Conservation (phyloP, 2,797 vertebrate species). For the Macrochelys suwanniensis region DNA sequence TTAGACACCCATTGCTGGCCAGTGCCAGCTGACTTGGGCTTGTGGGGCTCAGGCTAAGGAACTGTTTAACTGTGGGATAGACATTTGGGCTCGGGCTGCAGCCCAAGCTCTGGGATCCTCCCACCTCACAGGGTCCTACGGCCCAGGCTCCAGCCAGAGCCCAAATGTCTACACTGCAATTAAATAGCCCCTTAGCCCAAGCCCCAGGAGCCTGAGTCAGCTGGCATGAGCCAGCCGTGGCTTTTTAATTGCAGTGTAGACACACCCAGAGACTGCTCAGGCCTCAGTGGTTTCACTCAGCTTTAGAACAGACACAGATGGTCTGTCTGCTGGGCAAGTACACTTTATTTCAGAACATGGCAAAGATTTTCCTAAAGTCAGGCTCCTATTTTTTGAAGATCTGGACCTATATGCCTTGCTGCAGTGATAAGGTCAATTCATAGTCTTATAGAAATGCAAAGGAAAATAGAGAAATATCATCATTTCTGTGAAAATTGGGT, state of each 20-base stretch:
- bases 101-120: neutral
- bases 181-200: too few relatives aligned
- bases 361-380: constrained; percentile 20
- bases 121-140: too few relatives aligned
- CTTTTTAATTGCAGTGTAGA: too few relatives aligned
- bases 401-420: neutral
- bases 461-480: neutral
- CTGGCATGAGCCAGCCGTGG: too few relatives aligned
- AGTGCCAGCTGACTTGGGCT: neutral
- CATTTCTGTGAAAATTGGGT: neutral
- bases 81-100: neutral
- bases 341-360: neutral
- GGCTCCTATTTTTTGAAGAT: neutral
- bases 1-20: neutral
- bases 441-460: neutral
- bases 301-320: constrained; percentile 11
- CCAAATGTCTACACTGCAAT: too few relatives aligned
- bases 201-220: too few relatives aligned
- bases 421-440: neutral
- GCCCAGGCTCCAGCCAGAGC: too few relatives aligned
- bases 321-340: neutral
- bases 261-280: neutral
- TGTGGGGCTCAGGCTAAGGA: neutral
- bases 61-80: neutral
- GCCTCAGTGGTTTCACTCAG: constrained; percentile 7